Conservation (phyloP, 2,113 vertebrate genomes). For the Petrocephalus zakoni region DNA sequence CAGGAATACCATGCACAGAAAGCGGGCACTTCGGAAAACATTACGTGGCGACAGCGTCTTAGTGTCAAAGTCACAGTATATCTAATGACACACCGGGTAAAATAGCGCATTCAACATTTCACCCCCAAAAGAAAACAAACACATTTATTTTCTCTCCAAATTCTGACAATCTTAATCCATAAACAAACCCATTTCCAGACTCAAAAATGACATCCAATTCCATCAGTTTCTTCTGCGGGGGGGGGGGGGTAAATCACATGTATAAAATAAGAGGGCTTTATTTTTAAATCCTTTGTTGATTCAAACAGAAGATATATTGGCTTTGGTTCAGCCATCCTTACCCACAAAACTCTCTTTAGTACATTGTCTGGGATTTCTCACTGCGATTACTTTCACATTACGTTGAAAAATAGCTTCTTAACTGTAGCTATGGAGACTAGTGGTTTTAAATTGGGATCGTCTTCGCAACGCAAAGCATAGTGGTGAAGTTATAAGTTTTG, state of each 20-base stretch:
- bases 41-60: conserved; percentile 3
- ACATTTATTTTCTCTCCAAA: background rate
- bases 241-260: background rate
- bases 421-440: conserved; percentile 5
- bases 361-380: background rate
- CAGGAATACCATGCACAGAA: conserved; percentile 28
- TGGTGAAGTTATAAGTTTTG: background rate
- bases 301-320: conserved; percentile 8
- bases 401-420: conserved; percentile 3
- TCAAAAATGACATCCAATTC: background rate
- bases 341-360: background rate
- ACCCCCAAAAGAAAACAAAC: background rate
- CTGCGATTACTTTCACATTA: background rate
- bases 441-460: background rate
- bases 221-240: background rate
- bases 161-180: background rate
- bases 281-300: background rate
- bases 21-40: conserved; percentile 23
- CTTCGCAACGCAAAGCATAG: background rate
- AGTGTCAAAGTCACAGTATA: conserved; percentile 17
- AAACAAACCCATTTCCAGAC: conserved; percentile 1
- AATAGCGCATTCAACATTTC: conserved; percentile 20
- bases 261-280: conserved; percentile 2
- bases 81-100: conserved; percentile 10
- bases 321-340: background rate